These are phyloP conservation scores for Coturnix japonica DNA, from an alignment of 2,113 vertebrate species.

Conservation along the genomic window DNA sequence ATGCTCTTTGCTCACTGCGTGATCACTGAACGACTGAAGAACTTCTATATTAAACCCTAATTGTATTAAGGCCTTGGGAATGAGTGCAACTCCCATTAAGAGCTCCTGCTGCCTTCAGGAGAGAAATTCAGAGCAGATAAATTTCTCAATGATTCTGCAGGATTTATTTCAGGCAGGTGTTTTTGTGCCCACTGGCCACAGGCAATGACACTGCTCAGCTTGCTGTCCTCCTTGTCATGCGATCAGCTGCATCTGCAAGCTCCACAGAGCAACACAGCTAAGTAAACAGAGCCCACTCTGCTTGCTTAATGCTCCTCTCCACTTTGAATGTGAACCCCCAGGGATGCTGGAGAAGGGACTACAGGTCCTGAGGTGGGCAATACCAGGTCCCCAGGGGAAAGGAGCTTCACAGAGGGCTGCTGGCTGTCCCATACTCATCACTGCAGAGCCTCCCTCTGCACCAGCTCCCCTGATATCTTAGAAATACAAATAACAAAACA, in stretches of 20 bases:
- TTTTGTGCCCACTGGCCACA: not conserved
- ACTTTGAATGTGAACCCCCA: not conserved
- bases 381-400: not conserved
- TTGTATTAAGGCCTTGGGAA: not conserved
- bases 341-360: conserved; percentile 6
- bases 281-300: not conserved
- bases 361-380: not conserved
- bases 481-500: not conserved
- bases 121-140: not conserved
- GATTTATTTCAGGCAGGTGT: not conserved
- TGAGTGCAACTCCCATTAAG: accelerated
- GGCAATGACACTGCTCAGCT: not conserved
- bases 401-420: not conserved
- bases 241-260: not conserved
- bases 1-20: not conserved
- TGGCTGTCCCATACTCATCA: not conserved
- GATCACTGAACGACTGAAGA: not conserved
- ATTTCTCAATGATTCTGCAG: not conserved
- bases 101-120: not conserved
- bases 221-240: not conserved
- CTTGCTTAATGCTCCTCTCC: not conserved
- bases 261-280: not conserved
- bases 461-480: not conserved
- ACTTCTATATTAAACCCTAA: not conserved
- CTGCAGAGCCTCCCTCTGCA: not conserved